A percentile compares a stretch with the other conserved stretches of the same genome.
phyloP scores from a whole-genome alignment of 2,797 vertebrate species.

The Sarcoramphus papa region DNA sequence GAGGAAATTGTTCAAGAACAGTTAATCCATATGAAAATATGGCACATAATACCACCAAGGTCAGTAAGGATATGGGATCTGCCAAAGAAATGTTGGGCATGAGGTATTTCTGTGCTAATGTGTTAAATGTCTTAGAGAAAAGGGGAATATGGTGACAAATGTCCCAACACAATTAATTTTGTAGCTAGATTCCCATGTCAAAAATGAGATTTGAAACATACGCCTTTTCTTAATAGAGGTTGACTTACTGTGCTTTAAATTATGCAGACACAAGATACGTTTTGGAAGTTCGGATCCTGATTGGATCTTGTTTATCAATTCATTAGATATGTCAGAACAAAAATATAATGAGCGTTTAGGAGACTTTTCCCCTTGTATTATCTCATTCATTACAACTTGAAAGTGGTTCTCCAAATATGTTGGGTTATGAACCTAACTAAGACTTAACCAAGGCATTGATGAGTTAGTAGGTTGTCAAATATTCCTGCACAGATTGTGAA shows the following conservation, averaged over 20 bases:
- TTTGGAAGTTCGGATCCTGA: background rate
- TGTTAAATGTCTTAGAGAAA: background rate
- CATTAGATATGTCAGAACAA: background rate
- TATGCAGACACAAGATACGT: background rate
- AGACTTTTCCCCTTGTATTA: background rate
- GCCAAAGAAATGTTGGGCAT: background rate
- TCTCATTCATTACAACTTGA: background rate
- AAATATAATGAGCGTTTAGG: background rate
- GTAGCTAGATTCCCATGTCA: background rate
- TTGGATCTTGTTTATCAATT: background rate
- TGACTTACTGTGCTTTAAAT: background rate
- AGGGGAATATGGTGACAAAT: background rate
- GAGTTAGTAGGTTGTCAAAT: background rate
- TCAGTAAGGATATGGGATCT: background rate
- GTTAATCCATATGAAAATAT: conserved; percentile 37
- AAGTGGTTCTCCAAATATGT: background rate
- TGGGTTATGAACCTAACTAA: background rate
- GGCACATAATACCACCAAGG: background rate
- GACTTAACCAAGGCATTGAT: background rate
- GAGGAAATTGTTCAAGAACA: conserved; percentile 41
- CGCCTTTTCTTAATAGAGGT: background rate
- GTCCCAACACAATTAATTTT: background rate
- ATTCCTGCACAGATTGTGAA: background rate
- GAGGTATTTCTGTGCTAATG: background rate
- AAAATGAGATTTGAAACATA: background rate